Percentiles rank a stretch among this genome's conserved stretches.
phyloP scores from a whole-genome alignment of 1,140 invertebrate species.

The Drosophila serrata region DNA sequence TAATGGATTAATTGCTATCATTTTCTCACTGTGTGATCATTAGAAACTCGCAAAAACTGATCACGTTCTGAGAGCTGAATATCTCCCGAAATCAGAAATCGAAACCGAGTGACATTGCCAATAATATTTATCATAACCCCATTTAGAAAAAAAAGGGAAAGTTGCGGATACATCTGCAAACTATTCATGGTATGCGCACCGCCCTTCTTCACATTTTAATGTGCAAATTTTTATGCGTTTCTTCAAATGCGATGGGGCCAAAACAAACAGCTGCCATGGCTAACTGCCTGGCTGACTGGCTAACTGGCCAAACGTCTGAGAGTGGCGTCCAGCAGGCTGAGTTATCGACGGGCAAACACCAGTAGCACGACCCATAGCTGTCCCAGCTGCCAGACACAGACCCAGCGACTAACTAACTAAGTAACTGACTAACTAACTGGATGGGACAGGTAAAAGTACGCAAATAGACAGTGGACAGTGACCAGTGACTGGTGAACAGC shows the following conservation, averaged over 20 bases:
- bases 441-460: conserved; percentile 74
- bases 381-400: conserved; percentile 14
- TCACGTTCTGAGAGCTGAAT: conserved; percentile 19
- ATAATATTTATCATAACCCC: conserved; percentile 68
- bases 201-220: conserved; percentile 48
- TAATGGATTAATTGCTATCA: background rate
- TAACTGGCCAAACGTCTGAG: conserved; percentile 9
- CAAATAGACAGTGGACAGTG: conserved; percentile 66
- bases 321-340: conserved; percentile 45
- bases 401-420: conserved; percentile 30
- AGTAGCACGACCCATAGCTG: conserved; percentile 43
- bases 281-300: conserved; percentile 16
- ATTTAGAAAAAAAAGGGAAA: conserved; percentile 78
- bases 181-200: conserved; percentile 60
- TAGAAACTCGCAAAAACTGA: conserved; percentile 54
- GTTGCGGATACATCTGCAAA: conserved; percentile 64
- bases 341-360: conserved; percentile 44
- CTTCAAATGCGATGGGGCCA: conserved; percentile 60
- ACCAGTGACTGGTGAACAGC: conserved; percentile 18
- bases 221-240: conserved; percentile 74
- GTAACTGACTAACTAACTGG: conserved; percentile 31
- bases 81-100: conserved; percentile 33
- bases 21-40: conserved; percentile 23
- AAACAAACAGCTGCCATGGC: conserved; percentile 61
- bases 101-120: conserved; percentile 44